phyloP scores from a whole-genome alignment of 2,113 vertebrate species.

The Paraplagusia blochii region DNA sequence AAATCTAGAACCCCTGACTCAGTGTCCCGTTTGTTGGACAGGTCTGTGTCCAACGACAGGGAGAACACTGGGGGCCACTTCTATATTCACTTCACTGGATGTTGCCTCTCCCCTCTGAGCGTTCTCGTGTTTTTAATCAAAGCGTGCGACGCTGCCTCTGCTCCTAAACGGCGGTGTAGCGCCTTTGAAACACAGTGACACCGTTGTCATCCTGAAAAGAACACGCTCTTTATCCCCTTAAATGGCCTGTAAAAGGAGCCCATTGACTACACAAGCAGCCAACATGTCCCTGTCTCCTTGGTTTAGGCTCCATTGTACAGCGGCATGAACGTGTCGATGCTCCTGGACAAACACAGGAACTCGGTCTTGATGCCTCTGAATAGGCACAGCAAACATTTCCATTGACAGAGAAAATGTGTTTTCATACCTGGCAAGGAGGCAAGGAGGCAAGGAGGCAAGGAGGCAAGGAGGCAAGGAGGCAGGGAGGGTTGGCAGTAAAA shows the following conservation, averaged over 20 bases:
- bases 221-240: slow-evolving; percentile 65
- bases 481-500: slow-evolving; percentile 6
- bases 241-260: slow-evolving; percentile 66
- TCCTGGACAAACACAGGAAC: slow-evolving; percentile 39
- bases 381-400: slow-evolving; percentile 39
- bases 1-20: neutral
- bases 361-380: slow-evolving; percentile 14
- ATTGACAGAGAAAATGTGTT: slow-evolving; percentile 14
- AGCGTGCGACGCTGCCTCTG: slow-evolving; percentile 42
- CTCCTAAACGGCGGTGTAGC: slow-evolving; percentile 62
- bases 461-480: slow-evolving; percentile 1
- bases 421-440: slow-evolving; percentile 11
- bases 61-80: slow-evolving; percentile 54
- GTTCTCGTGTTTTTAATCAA: slow-evolving; percentile 65
- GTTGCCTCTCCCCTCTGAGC: slow-evolving; percentile 58
- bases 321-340: slow-evolving; percentile 46
- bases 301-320: slow-evolving; percentile 54
- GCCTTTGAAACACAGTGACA: slow-evolving; percentile 68
- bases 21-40: slow-evolving; percentile 18
- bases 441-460: neutral
- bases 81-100: slow-evolving; percentile 64
- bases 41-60: slow-evolving; percentile 39
- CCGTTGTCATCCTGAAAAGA: slow-evolving; percentile 61
- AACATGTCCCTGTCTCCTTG: slow-evolving; percentile 46
- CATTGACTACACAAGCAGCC: slow-evolving; percentile 66